These are phyloP conservation scores for Drosophila quasianomalipes DNA, from an alignment of 2,888 invertebrate species.

Conservation along the genomic window DNA sequence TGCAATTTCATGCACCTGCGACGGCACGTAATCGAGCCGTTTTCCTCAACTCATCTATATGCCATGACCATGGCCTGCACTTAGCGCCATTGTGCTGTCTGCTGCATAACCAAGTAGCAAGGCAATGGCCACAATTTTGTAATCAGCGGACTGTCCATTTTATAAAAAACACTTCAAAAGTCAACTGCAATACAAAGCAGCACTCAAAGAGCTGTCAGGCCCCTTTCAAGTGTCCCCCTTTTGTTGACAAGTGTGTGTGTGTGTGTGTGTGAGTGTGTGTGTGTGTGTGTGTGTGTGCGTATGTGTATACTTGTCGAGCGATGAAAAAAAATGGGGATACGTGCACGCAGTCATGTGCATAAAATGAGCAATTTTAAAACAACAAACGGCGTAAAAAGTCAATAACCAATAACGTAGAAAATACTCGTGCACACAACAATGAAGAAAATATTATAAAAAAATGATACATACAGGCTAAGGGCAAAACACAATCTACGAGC, in stretches of 20 bases:
- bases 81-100: conserved; percentile 65
- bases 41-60: conserved; percentile 49
- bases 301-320: conserved; percentile 24
- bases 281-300: neutral
- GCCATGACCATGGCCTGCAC: conserved; percentile 48
- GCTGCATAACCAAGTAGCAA: conserved; percentile 62
- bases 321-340: conserved; percentile 45
- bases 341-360: conserved; percentile 71
- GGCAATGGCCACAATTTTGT: conserved; percentile 61
- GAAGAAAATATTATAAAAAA: conserved; percentile 19
- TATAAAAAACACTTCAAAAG: conserved; percentile 58
- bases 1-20: conserved; percentile 80
- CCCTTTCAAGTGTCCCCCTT: conserved; percentile 40
- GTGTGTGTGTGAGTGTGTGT: conserved; percentile 10
- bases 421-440: conserved; percentile 26
- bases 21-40: conserved; percentile 63
- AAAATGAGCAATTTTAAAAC: conserved; percentile 73
- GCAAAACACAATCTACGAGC: conserved; percentile 27
- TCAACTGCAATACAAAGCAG: conserved; percentile 55
- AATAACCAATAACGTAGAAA: conserved; percentile 58
- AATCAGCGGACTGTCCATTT: conserved; percentile 68
- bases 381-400: conserved; percentile 68
- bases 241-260: conserved; percentile 41
- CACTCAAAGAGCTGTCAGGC: conserved; percentile 53
- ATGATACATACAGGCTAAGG: conserved; percentile 22